Conservation (phyloP, 2,797 vertebrate species). For the Novumbra hubbsi region DNA sequence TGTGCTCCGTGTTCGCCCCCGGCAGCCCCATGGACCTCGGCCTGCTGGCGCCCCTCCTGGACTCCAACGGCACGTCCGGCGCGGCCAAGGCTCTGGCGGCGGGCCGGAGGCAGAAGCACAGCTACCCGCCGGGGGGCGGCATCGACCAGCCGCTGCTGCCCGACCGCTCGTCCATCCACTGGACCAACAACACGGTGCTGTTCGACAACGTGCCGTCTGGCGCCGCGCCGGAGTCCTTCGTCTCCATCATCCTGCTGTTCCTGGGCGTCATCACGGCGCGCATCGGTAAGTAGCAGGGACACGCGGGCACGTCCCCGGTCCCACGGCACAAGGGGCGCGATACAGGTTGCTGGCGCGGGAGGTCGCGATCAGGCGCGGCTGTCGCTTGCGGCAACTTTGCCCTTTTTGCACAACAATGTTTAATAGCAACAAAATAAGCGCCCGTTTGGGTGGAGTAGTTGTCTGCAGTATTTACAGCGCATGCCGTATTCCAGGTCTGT, state of each 20-base stretch:
- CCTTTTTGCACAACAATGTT: too few species aligned
- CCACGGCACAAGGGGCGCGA: too few species aligned
- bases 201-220: conserved; percentile 74
- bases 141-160: conserved; percentile 79
- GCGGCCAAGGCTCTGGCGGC: conserved; percentile 65
- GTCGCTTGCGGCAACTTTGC: not conserved
- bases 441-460: too few species aligned
- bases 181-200: conserved; percentile 83
- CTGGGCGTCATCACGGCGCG: conserved; percentile 80
- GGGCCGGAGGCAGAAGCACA: conserved; percentile 66
- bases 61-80: conserved; percentile 56
- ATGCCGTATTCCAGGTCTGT: conserved; percentile 65
- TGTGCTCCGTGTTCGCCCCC: conserved; percentile 81
- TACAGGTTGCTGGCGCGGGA: not conserved
- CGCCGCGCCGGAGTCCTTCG: conserved; percentile 72
- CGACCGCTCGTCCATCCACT: conserved; percentile 80
- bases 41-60: conserved; percentile 66
- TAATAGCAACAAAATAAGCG: too few species aligned
- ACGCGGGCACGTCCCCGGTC: too few species aligned
- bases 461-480: too few species aligned
- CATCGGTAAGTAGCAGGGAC: conserved; percentile 66
- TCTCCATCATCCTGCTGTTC: conserved; percentile 81
- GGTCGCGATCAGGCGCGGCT: not conserved
- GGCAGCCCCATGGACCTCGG: conserved; percentile 80
- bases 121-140: conserved; percentile 68